Percentiles rank a stretch among this genome's conserved stretches.
These are phyloP conservation scores for Orchesella cincta DNA, from an alignment of 1,140 invertebrate species.

Conservation along the genomic window DNA sequence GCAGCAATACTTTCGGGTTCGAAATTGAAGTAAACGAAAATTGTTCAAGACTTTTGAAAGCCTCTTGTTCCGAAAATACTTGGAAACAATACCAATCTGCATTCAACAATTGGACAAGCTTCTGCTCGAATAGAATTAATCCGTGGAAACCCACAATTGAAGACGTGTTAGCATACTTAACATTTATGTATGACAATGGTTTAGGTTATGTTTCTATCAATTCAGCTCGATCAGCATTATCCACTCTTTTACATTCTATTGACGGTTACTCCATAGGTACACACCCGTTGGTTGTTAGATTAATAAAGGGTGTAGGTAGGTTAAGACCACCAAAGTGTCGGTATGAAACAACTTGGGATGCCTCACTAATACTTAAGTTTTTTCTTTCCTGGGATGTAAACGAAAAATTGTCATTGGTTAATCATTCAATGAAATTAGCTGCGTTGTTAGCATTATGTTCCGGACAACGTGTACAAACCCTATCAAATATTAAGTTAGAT, in stretches of 20 bases:
- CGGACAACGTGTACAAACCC: slow-evolving; percentile 16
- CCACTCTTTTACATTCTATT: background rate
- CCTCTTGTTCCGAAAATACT: background rate
- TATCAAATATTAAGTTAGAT: no score
- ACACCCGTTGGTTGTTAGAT: background rate
- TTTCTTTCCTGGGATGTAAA: background rate
- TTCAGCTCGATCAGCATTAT: slow-evolving; percentile 18
- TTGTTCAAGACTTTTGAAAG: background rate
- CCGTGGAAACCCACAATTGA: background rate
- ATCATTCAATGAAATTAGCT: background rate
- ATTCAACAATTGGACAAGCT: background rate
- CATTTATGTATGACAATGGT: background rate
- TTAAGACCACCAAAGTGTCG: background rate
- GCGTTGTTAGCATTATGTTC: background rate
- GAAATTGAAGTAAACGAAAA: background rate
- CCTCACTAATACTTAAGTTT: background rate
- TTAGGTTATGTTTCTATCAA: background rate
- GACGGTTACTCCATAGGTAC: background rate
- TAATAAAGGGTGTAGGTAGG: slow-evolving; percentile 2
- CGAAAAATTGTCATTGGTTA: background rate
- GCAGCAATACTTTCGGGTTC: background rate
- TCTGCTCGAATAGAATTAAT: background rate
- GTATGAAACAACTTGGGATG: slow-evolving; percentile 1
- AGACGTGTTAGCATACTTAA: background rate
- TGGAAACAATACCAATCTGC: background rate